phyloP scores from a whole-genome alignment of 2,797 vertebrate genomes.

The Okamejei kenojei region DNA sequence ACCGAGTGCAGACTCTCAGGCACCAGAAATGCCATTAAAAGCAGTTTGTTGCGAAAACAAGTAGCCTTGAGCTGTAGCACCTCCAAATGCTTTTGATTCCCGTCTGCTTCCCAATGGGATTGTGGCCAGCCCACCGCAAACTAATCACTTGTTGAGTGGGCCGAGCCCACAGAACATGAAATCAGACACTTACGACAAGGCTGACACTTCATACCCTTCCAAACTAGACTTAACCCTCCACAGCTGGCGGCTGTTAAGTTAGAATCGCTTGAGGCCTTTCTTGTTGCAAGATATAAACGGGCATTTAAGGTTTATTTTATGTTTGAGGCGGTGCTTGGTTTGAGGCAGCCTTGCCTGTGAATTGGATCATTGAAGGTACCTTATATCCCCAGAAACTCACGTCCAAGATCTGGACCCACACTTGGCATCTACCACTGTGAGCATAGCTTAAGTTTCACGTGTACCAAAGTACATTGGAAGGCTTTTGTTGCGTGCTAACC shows the following conservation, averaged over 20 bases:
- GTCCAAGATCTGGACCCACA: too few species aligned
- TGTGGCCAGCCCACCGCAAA: neutral
- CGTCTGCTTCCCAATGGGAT: neutral
- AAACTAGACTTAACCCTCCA: neutral
- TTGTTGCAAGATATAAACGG: neutral
- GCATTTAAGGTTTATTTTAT: neutral
- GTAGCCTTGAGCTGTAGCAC: slow-evolving; percentile 23
- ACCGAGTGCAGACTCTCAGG: slow-evolving; percentile 17
- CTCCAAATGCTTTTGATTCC: slow-evolving; percentile 25
- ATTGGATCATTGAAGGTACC: neutral
- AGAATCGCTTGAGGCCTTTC: neutral
- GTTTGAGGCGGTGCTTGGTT: neutral
- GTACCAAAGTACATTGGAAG: too few species aligned
- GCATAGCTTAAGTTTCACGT: neutral
- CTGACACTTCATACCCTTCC: neutral
- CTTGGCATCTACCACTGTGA: neutral
- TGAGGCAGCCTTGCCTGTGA: neutral
- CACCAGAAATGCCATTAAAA: slow-evolving; percentile 34
- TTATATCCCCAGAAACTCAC: too few species aligned
- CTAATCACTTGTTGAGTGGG: slow-evolving; percentile 18
- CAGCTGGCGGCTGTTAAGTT: neutral
- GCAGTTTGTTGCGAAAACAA: slow-evolving; percentile 23
- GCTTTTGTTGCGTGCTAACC: too few species aligned
- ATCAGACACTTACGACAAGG: slow-evolving; percentile 14
- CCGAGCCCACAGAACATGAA: neutral